These are phyloP conservation scores for Ciconia stormi DNA, from an alignment of 2,113 vertebrate species.

Conservation along the genomic window DNA sequence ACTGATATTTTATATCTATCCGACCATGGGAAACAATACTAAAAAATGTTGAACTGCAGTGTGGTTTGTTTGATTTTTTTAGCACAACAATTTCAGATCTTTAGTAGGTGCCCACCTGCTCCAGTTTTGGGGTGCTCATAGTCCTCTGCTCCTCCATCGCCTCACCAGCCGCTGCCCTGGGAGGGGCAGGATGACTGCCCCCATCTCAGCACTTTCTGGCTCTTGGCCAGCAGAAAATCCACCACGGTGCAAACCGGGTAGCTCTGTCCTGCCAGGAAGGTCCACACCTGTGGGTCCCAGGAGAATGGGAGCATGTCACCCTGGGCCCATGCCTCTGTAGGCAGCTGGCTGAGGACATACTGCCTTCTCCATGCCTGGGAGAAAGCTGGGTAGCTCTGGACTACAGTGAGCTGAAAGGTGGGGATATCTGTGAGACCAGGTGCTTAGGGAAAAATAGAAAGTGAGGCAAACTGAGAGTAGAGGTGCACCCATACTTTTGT, in stretches of 20 bases:
- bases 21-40: background rate
- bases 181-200: background rate
- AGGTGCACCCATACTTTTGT: background rate
- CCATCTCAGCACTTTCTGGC: rapidly evolving
- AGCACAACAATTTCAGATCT: background rate
- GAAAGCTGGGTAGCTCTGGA: background rate
- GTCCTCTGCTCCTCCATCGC: background rate
- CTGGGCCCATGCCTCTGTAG: background rate
- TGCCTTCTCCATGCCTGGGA: background rate
- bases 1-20: background rate
- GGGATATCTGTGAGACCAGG: background rate
- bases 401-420: background rate
- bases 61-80: background rate
- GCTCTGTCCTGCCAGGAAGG: background rate
- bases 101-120: background rate
- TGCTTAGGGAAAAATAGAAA: background rate
- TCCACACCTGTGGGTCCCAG: rapidly evolving
- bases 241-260: rapidly evolving
- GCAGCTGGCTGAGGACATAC: background rate
- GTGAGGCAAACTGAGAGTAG: background rate
- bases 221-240: background rate
- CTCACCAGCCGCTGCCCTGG: background rate
- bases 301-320: rapidly evolving
- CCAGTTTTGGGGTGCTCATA: rapidly evolving
- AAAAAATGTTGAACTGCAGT: background rate